Conservation (phyloP, 1,140 invertebrate species). For the Anoplophora glabripennis region DNA sequence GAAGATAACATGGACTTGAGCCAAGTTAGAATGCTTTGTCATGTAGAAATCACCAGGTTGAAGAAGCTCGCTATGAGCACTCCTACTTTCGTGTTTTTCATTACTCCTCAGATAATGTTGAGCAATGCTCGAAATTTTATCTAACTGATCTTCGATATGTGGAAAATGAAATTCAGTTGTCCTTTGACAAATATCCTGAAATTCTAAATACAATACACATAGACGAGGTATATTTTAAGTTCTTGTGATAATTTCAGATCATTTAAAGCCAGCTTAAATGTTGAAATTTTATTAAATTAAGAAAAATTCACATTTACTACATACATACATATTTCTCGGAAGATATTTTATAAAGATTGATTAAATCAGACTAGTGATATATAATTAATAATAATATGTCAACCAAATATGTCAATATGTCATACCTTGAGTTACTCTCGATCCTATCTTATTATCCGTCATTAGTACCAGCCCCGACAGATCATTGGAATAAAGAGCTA, state of each 20-base stretch:
- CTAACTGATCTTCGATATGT: conserved; percentile 80
- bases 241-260: neutral
- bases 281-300: too few relatives aligned
- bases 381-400: too few relatives aligned
- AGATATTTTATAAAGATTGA: too few relatives aligned
- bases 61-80: conserved; percentile 54
- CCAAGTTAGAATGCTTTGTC: conserved; percentile 93
- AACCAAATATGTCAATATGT: too few relatives aligned
- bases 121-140: conserved; percentile 57
- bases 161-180: conserved; percentile 89
- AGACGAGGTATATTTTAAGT: conserved; percentile 4
- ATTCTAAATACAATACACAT: conserved; percentile 49
- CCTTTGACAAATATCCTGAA: conserved; percentile 60
- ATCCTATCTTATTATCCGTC: conserved; percentile 74
- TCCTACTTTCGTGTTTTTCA: conserved; percentile 31
- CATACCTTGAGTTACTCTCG: conserved; percentile 69
- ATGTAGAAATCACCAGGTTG: conserved; percentile 91
- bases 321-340: too few relatives aligned
- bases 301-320: too few relatives aligned
- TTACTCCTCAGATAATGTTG: conserved; percentile 35
- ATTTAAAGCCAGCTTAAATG: too few relatives aligned
- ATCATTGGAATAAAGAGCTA: conserved; percentile 90
- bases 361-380: too few relatives aligned
- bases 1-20: conserved; percentile 91
- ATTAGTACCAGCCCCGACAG: conserved; percentile 84